Evolutionary conservation across 2,797 vertebrate species (phyloP), one percentile per base, ranked within the genome.

Genomic region (Gymnoscopelus microlampas): DNA sequence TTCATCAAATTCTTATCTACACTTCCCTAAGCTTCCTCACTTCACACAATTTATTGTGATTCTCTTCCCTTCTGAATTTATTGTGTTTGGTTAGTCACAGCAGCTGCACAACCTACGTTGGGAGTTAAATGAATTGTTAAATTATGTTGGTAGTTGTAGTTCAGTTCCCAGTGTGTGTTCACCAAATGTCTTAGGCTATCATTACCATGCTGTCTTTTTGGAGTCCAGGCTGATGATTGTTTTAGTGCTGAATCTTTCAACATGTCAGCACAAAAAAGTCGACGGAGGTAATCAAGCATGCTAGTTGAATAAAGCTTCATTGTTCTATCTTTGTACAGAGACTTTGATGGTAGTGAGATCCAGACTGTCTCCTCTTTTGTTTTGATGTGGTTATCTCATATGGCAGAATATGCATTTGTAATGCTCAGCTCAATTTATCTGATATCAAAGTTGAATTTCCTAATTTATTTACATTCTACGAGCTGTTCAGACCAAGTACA

Each of bases 291-390:
- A 79, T 85, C 75, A 80, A 74, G 69, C 50, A 0, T 82, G 80
- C 73, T 71, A 69, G 59, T 53, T 74, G 63, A 77, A 63, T 50
- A 63, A 63, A 66, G 66, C 57, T 49, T 59, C 59, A 54, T 63
- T 64, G 66, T 65, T 76, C 76, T 56, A 63, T 60, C 54, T 68
- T 24, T 14, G 24, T 2, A 1, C 74, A 91, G 91, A 55, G 88
- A 92, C 86, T 85, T 91, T 87, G 87, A 93, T 86, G 74, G 84
- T 48, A 92, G 90, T 44, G 32, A 39, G 14, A 90, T 88, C 71
- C 87, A 88, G 58, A 54, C 72, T 13, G 70, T 90, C 63, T 89
- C 87, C 63, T 88, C 80, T 51, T 91, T 93, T 69, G 66, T 87
- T 65, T 7, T 84, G 86, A 1, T 88, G 85, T 0, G 48, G 85